Conservation (phyloP, 1,140 invertebrate genomes). For the Globodera rostochiensis region DNA sequence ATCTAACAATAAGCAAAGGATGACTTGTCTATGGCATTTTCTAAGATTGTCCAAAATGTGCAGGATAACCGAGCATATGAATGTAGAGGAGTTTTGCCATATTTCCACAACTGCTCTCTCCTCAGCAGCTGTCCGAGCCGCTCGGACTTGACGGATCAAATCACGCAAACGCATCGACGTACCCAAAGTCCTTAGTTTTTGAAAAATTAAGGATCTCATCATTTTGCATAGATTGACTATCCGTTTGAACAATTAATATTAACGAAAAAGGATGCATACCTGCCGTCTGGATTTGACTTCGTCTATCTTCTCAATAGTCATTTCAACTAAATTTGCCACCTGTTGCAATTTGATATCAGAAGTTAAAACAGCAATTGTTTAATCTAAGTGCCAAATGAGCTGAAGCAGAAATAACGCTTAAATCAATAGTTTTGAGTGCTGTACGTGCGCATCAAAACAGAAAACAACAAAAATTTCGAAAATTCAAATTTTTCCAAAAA, state of each 20-base stretch:
- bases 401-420: too few species aligned
- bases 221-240: too few species aligned
- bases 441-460: too few species aligned
- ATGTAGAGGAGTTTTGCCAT: slow-evolving; percentile 99
- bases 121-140: slow-evolving; percentile 94
- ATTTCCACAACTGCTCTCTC: slow-evolving; percentile 96
- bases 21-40: too few species aligned
- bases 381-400: not conserved
- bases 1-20: slow-evolving; percentile 69
- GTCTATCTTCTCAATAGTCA: slow-evolving; percentile 66
- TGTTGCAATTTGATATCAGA: not conserved
- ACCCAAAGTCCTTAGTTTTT: slow-evolving; percentile 53
- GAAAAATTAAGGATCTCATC: too few species aligned
- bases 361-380: not conserved
- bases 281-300: slow-evolving; percentile 63
- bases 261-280: slow-evolving; percentile 28
- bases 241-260: not conserved
- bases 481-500: too few species aligned
- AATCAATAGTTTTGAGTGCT: too few species aligned
- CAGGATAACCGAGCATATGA: slow-evolving; percentile 99
- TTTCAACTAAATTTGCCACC: slow-evolving; percentile 64
- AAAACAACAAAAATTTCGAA: too few species aligned
- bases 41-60: slow-evolving; percentile 91
- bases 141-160: slow-evolving; percentile 83
- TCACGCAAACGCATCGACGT: slow-evolving; percentile 88